phyloP scores from a whole-genome alignment of 2,888 invertebrate species.

The Acleris laterana region DNA sequence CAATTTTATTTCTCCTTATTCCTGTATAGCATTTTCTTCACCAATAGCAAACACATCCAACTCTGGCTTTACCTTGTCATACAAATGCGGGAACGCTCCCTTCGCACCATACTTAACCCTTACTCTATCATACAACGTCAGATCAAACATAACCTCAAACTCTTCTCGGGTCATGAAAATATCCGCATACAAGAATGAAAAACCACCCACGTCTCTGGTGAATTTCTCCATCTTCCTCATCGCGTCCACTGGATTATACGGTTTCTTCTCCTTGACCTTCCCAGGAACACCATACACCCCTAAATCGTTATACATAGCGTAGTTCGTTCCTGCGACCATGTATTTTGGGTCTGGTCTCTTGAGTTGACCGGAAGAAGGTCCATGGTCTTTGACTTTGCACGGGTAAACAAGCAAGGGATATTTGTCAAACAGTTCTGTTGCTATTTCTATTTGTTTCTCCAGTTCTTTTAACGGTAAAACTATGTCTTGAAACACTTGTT shows the following conservation, averaged over 20 bases:
- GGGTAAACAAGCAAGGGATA: constrained; percentile 89
- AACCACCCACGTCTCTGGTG: constrained; percentile 87
- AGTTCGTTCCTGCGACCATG: constrained; percentile 86
- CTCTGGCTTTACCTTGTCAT: constrained; percentile 88
- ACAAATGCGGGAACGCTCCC: constrained; percentile 86
- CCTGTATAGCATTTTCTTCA: constrained; percentile 57
- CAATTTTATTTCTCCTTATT: constrained; percentile 5
- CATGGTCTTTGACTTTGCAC: constrained; percentile 87
- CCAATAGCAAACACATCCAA: constrained; percentile 86
- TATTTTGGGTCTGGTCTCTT: constrained; percentile 82
- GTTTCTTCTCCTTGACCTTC: constrained; percentile 83
- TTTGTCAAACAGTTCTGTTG: constrained; percentile 86
- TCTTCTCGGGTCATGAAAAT: constrained; percentile 87
- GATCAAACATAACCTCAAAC: constrained; percentile 88
- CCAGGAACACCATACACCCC: constrained; percentile 89
- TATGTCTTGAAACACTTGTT: constrained; percentile 89
- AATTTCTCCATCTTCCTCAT: constrained; percentile 89
- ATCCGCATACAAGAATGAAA: constrained; percentile 88
- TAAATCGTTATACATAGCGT: constrained; percentile 89
- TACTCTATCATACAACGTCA: constrained; percentile 85
- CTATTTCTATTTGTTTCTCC: constrained; percentile 85
- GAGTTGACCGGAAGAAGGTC: constrained; percentile 84
- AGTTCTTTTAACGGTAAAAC: constrained; percentile 87
- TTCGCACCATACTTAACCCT: constrained; percentile 84
- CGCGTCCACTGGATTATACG: constrained; percentile 86